Evolutionary conservation across 2,888 invertebrate genomes (phyloP), one percentile per base, ranked within the genome.

Genomic region (Cremastinae sp.): DNA sequence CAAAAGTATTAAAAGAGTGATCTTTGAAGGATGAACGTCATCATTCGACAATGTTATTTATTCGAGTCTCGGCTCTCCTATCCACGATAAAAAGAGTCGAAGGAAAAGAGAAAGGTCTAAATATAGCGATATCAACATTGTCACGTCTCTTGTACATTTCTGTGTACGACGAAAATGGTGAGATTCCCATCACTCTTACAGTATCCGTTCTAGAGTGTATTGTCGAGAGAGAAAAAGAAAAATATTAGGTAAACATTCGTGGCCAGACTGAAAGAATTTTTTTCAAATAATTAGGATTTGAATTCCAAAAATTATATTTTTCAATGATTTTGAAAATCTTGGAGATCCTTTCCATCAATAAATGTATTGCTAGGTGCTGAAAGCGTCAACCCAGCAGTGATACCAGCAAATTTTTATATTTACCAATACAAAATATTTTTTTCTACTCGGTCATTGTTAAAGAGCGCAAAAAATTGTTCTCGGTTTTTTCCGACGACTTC

Each of bases 151-250:
- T 87, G 85, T 84, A 84, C 89, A 86, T 87, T 88, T 88, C 87
- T 88, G 87, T 89, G 85, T 88, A 85, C 87, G 86, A 86, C 86
- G 84, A 74, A 88, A 89, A 89, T 89, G 89, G 89, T 89, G 89
- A 89, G 89, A 86, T 84, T 88, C 88, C 85, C 86, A 87, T 86
- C 83, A 88, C 82, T 88, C 88, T 87, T 88, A 75, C 81, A 78
- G 77, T 75, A 64, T 74, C 70, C 62, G 66, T 73, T 61, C 73
- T 73, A 76, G 61, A 65, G 66, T 58, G 65, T 76, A 76, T 68
- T 71, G 47, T 53, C 49, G 55, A 62, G 59, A 70, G 10, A 59
- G 43, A 20, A 18, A 64, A 51, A n/a, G 41, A 56, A 28, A 28
- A 28, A 28, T 3, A 5, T 28, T 28, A 28, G 28, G 28, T 28